phyloP scores from a whole-genome alignment of 2,113 vertebrate species.

The Puntigrus tetrazona region DNA sequence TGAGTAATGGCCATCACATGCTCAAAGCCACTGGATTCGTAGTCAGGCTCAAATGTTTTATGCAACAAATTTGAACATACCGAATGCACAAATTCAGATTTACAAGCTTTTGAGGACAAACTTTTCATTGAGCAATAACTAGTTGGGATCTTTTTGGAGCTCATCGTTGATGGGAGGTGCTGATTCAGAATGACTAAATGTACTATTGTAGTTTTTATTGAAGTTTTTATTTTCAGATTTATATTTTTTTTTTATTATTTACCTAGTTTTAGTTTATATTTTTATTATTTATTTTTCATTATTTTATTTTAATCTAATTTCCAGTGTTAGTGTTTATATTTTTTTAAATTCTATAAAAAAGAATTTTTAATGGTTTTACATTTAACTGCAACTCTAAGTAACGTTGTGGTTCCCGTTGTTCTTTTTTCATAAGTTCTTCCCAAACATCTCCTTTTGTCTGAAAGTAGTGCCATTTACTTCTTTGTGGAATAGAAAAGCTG shows the following conservation, averaged over 20 bases:
- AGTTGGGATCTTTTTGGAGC: no score
- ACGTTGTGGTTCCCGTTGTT: background rate
- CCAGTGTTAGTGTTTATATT: no score
- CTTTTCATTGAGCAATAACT: background rate
- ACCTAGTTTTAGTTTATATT: no score
- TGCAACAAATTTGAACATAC: background rate
- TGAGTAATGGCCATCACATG: background rate
- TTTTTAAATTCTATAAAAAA: background rate
- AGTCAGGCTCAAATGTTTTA: no score
- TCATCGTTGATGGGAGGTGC: no score
- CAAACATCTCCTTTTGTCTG: background rate
- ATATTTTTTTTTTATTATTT: background rate
- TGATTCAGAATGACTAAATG: no score
- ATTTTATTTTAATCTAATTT: background rate
- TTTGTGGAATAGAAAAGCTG: no score
- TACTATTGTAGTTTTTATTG: no score
- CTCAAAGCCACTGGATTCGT: no score
- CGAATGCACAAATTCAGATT: no score
- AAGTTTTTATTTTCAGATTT: background rate
- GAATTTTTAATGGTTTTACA: background rate
- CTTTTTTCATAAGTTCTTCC: background rate
- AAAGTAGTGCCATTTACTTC: no score
- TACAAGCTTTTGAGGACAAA: background rate
- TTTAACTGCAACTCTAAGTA: no score
- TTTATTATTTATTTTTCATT: background rate